Base-by-base conservation (phyloP, 2,797 vertebrate species). In the Trachurus trachurus region DNA sequence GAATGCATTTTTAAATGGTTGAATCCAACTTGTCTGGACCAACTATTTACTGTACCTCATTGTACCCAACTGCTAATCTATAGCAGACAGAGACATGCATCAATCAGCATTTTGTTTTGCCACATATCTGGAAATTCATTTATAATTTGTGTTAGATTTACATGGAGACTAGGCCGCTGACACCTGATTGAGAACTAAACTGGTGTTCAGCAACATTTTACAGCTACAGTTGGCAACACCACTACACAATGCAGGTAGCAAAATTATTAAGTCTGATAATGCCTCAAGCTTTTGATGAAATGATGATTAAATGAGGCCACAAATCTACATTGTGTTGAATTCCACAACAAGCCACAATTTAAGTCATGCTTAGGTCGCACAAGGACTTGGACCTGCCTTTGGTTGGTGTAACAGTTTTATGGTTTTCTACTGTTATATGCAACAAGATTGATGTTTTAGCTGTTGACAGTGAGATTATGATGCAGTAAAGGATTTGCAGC, bases 381-480 rank as follows among this genome's bases (percentile, higher is more conserved):
- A 64, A 77, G 17, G 31, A 53, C 13, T 39, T n/a, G 2, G 6
- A 21, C 11, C 59, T 29, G 11, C 11, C 11, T 0, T 15, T 12
- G 22, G 62, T 52, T 52, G 54, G 5, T 52, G n/a, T 52, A 62
- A 31, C n/a, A 10, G 12, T 45, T 70, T 57, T 40, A 52, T 70
- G 16, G 17, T 34, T 64, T 52, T 40, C 54, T 49, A 12, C 13
- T 21, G n/a, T 31, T 16, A 5, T 47, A 17, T 71, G 34, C 9
- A 63, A 13, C 6, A 59, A 34, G 22, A 60, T 53, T 66, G 3
- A 67, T 49, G 45, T 62, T 57, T 42, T 19, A 57, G 44, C 22
- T 21, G 29, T 10, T 39, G 22, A 50, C 42, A 19, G 62, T 42
- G 34, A 52, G 21, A 71, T 47, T 39, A 60, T 65, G 40, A 39